phyloP scores from a whole-genome alignment of 2,888 invertebrate species.

The Bibio marci region DNA sequence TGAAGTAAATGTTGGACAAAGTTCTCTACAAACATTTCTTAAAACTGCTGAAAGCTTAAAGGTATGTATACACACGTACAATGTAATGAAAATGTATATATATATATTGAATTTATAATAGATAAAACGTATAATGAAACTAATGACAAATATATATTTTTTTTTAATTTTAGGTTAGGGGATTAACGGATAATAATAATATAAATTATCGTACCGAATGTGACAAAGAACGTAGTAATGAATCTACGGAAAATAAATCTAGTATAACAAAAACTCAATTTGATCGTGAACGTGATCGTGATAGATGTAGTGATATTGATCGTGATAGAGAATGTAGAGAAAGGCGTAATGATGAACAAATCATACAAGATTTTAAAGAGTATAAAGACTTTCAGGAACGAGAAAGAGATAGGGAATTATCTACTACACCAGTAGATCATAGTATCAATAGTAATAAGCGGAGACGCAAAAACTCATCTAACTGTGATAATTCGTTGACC shows the following conservation, averaged over 20 bases:
- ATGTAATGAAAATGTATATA: too few relatives aligned
- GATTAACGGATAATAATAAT: slow-evolving; percentile 71
- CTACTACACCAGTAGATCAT: slow-evolving; percentile 30
- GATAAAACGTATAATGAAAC: too few relatives aligned
- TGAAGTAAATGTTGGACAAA: slow-evolving; percentile 82
- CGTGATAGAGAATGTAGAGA: slow-evolving; percentile 18
- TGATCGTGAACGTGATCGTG: slow-evolving; percentile 21
- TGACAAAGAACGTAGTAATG: slow-evolving; percentile 24
- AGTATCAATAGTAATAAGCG: slow-evolving; percentile 33
- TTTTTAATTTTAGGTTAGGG: slow-evolving; percentile 35
- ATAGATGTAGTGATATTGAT: slow-evolving; percentile 19
- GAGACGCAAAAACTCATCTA: slow-evolving; percentile 37
- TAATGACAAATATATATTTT: not conserved
- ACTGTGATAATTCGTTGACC: slow-evolving; percentile 45
- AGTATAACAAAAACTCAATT: slow-evolving; percentile 18
- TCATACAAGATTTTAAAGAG: slow-evolving; percentile 6
- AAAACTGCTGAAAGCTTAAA: slow-evolving; percentile 85
- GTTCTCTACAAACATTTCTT: slow-evolving; percentile 76
- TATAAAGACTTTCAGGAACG: slow-evolving; percentile 19
- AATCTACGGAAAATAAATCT: slow-evolving; percentile 23
- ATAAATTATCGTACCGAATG: slow-evolving; percentile 29
- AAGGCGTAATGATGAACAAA: slow-evolving; percentile 12
- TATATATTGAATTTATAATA: too few relatives aligned
- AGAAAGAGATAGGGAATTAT: slow-evolving; percentile 37
- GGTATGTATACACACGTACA: slow-evolving; percentile 32